Base-by-base conservation (phyloP, 2,113 vertebrate genomes). In the Todiramphus saurophagus region DNA sequence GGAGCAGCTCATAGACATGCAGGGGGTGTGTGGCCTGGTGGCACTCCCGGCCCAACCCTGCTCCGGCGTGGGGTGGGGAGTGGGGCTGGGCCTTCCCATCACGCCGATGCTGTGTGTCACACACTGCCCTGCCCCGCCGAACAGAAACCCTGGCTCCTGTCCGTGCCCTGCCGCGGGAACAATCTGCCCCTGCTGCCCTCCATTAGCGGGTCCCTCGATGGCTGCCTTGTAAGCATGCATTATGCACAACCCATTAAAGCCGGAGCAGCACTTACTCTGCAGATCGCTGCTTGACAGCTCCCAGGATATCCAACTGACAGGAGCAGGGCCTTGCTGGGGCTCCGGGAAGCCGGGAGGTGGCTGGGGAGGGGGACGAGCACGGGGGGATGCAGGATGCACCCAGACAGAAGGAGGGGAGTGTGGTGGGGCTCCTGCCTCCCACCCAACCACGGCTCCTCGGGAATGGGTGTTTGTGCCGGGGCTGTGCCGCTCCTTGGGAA, bases 391-490 rank as follows among this genome's bases (percentile, higher is more conserved):
- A 27, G 56, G 66, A 43, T 58, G 55, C 23, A 7, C 30, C 68
- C 35, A 4, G 6, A 21, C 1, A 1, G 4, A 20, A n/a, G 5
- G n/a, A 16, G 1, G 8, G 19, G 46, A 46, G 46, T 1, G 4
- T 6, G 35, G 15, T 2, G 6, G 66, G 51, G 31, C 19, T 88
- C 44, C 46, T 4, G 15, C 48, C 41, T 62, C 59, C 55, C 20
- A 1, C 79, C 79, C 59, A 24, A 10, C 35, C 0, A 4, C 46
- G 11, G 56, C 35, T 74, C 13, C 21, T 37, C 1, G 1, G 33
- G 74, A 55, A 9, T 0, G 56, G 19, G 7, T 4, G 18, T 4
- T 48, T 9, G 30, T 37, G 35, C 74, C 60, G 2, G 1, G 21
- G 41, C 58, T 44, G 77, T 39, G 73, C 83, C 3, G 10, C 72